phyloP scores from a whole-genome alignment of 2,113 vertebrate species.

The Heliornis fulica region DNA sequence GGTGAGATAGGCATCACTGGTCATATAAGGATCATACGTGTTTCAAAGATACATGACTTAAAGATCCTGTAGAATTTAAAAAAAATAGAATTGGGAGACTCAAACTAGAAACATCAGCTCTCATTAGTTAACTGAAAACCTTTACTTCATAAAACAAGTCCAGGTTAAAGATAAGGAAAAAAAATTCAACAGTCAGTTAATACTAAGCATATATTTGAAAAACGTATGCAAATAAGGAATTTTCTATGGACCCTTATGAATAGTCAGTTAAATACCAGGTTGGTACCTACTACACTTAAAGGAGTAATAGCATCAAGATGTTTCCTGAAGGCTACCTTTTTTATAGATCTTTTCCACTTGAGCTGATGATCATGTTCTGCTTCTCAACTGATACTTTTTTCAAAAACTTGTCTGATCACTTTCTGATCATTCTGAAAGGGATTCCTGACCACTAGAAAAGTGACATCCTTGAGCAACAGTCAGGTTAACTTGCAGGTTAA shows the following conservation, averaged over 20 bases:
- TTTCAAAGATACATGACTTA: background rate
- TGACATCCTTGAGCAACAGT: background rate
- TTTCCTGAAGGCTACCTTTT: background rate
- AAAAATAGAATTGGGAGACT: background rate
- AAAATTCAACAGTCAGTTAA: background rate
- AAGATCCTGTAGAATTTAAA: background rate
- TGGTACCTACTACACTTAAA: background rate
- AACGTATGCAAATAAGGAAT: background rate
- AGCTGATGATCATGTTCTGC: background rate
- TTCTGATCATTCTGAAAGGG: background rate
- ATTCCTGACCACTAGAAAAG: background rate
- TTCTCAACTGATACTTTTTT: background rate
- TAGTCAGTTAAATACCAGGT: background rate
- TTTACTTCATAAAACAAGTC: background rate
- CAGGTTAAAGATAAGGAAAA: background rate
- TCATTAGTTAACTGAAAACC: background rate
- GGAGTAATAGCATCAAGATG: background rate
- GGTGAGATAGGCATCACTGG: background rate
- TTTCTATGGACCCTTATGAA: background rate
- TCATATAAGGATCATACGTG: accelerated
- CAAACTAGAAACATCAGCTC: background rate
- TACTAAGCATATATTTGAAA: background rate
- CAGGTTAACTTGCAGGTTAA: background rate
- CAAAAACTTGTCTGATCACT: background rate
- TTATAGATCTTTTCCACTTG: background rate